phyloP scores from a whole-genome alignment of 2,797 vertebrate species.

The Oryzias dopingdopingensis region DNA sequence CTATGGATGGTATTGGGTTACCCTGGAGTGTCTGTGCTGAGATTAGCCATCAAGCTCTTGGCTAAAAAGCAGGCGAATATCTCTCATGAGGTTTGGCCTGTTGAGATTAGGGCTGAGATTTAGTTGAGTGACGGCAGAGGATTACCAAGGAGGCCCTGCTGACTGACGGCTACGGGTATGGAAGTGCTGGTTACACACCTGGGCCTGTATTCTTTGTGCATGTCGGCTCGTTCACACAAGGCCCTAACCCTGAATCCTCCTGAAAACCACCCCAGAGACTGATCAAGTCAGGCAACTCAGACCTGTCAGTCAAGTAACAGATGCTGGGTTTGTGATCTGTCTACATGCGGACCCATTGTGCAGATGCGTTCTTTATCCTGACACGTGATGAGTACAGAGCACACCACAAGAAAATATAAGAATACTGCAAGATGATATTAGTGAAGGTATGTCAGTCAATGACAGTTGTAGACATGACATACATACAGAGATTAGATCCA shows the following conservation, averaged over 20 bases:
- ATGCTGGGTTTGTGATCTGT: conserved; percentile 13
- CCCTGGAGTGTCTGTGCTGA: conserved; percentile 50
- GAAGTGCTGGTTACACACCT: conserved; percentile 51
- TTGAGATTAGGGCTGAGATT: conserved; percentile 62
- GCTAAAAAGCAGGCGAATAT: conserved; percentile 50
- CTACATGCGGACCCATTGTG: neutral
- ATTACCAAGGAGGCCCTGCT: conserved; percentile 60
- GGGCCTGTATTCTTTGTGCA: conserved; percentile 38
- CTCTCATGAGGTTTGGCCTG: conserved; percentile 38
- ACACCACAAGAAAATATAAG: neutral
- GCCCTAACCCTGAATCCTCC: conserved; percentile 30
- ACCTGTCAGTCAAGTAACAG: conserved; percentile 6
- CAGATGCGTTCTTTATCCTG: neutral
- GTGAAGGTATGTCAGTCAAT: too few relatives aligned
- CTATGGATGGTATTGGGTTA: conserved; percentile 54
- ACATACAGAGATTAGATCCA: too few relatives aligned
- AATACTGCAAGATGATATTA: too few relatives aligned
- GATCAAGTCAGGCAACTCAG: conserved; percentile 7
- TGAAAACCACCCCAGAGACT: conserved; percentile 9
- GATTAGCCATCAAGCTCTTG: conserved; percentile 60
- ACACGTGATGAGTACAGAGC: neutral
- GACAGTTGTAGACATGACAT: too few relatives aligned
- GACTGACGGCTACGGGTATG: conserved; percentile 54
- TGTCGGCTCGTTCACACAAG: conserved; percentile 30
- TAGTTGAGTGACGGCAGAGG: conserved; percentile 68